These are phyloP conservation scores for Nebria ingens DNA, from an alignment of 1,140 invertebrate genomes.

Conservation along the genomic window DNA sequence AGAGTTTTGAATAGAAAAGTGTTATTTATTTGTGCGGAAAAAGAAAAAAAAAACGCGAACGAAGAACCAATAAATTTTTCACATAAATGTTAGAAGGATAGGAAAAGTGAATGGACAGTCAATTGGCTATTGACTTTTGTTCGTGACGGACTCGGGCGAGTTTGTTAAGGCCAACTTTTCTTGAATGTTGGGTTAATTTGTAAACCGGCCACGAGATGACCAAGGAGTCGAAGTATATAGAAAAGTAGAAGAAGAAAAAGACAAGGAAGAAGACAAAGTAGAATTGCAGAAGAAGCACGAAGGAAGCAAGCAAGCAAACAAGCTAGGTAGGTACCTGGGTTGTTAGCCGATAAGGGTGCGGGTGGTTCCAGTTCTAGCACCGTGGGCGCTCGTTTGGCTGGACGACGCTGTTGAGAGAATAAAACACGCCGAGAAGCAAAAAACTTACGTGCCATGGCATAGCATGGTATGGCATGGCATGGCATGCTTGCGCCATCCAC, in stretches of 20 bases:
- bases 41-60: neutral
- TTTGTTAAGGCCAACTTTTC: slow-evolving; percentile 16
- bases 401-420: too few relatives aligned
- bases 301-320: neutral
- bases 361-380: too few relatives aligned
- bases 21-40: neutral
- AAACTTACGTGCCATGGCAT: too few relatives aligned
- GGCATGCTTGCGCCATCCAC: too few relatives aligned
- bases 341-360: neutral
- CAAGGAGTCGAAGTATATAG: slow-evolving; percentile 11
- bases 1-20: neutral
- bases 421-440: too few relatives aligned
- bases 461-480: too few relatives aligned
- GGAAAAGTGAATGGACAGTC: slow-evolving; percentile 4
- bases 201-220: slow-evolving; percentile 15
- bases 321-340: neutral
- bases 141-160: slow-evolving; percentile 4
- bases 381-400: neutral
- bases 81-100: neutral
- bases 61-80: neutral
- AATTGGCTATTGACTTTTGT: slow-evolving; percentile 16
- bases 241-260: slow-evolving; percentile 10
- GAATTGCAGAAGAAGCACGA: neutral
- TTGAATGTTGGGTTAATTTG: slow-evolving; percentile 18
- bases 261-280: too few relatives aligned